Evolutionary conservation across 1,140 invertebrate species (phyloP).

Genomic region (Cyrtorhinus lividipennis): DNA sequence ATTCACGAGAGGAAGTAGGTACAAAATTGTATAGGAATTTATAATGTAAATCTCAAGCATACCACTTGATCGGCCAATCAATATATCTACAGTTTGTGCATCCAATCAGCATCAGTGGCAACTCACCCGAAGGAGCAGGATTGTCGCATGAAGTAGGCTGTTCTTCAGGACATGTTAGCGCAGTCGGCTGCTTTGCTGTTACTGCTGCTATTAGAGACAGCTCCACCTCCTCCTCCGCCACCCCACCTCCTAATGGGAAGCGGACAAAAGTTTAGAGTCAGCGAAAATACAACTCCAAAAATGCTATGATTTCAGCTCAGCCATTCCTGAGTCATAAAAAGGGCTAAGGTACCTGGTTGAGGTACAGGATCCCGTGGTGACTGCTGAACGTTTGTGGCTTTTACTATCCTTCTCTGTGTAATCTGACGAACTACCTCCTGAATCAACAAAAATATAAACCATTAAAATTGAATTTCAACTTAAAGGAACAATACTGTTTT

Average conservation of each 20-base stretch:
- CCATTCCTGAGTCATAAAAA: no score
- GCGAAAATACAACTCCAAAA: no score
- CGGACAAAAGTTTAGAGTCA: no score
- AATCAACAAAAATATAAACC: slow-evolving; percentile 9
- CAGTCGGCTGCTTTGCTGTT: slow-evolving; percentile 18
- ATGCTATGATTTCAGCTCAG: no score
- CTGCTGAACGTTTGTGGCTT: slow-evolving; percentile 32
- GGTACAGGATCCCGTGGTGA: slow-evolving; percentile 60
- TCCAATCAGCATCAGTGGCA: no score
- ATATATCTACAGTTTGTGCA: no score
- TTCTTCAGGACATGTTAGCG: slow-evolving; percentile 19
- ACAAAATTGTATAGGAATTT: no score
- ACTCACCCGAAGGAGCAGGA: slow-evolving; percentile 19
- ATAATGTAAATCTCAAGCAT: no score
- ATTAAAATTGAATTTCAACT: no score
- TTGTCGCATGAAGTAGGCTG: slow-evolving; percentile 19
- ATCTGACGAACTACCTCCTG: background rate
- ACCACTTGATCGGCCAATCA: no score
- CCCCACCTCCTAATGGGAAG: slow-evolving; percentile 21
- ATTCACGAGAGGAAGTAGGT: no score
- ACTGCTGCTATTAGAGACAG: background rate
- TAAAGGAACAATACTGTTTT: no score
- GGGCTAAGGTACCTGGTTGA: slow-evolving; percentile 43
- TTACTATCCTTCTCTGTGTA: slow-evolving; percentile 25
- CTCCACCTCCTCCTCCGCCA: slow-evolving; percentile 12